Base-by-base conservation (phyloP, 53 echinoderm and acorn worm genomes). In the Patiria pectinifera region DNA sequence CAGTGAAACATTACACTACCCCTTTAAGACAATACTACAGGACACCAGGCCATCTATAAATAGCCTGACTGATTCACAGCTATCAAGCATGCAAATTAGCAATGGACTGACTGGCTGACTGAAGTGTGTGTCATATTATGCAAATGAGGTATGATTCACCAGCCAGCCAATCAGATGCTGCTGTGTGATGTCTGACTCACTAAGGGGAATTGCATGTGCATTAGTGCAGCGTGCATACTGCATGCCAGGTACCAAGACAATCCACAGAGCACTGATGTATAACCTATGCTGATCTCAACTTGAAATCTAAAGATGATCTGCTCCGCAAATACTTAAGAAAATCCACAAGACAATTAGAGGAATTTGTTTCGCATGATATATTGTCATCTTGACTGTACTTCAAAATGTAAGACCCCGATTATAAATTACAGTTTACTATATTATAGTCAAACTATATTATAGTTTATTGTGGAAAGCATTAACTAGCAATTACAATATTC, bases 1-100 rank as follows among this genome's bases (percentile, higher is more conserved):
- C 16, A 19, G 4, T 3, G 18, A 70, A 70, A 78, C 35, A 15
- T 49, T 4, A 47, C 44, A 59, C 80, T 62, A 47, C 90, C 47
- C 82, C 90, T 90, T 90, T 90, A 81, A 89, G 48, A 89, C 80
- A 89, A 80, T 89, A 80, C 89, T 80, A 89, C 25, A 60, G 88
- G 14, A 9, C 12, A 66, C 70, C 46, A 46, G 90, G 90, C 59
- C 9, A 45, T 47, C 90, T 90, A 90, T 66, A 90, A 90, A 90
- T 90, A 90, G 69, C 81, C 35, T 69, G 80, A 90, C 60, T 90
- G 90, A 90, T 90, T 81, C 66, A 62, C 66, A 16, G 66, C 0
- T 84, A 66, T 12, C 59, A 13, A 26, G 69, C 24, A 90, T 90
- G 90, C 90, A 90, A 80, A 90, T 80, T 63, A 66, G n/a, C n/a